Evolutionary conservation across 2,113 vertebrate genomes (phyloP), one percentile per base, ranked within the genome.

Genomic region (Corydoras maculifer): DNA sequence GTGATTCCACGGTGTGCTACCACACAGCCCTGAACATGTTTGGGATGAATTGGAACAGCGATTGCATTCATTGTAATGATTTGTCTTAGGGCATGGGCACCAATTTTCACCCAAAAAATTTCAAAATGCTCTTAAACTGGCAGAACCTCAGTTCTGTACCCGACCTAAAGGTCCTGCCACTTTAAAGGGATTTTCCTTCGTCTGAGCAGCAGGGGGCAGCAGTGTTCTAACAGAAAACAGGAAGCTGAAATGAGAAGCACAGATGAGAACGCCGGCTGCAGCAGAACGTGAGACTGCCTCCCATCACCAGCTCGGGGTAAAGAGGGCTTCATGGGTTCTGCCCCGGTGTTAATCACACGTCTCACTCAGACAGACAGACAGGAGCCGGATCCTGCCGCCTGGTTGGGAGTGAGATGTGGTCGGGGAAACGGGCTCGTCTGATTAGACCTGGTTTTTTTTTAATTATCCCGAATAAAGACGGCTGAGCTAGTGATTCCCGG

Each of bases 361-460:
- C 70, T 31, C 48, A 32, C 18, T 11, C 55, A 50, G 43, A 18
- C 70, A 65, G 70, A 55, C 62, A 31, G 3, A 55, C 76, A 73
- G 75, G 73, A 79, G 77, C 81, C 83, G 80, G 76, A 72, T 78
- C 65, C 64, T 2, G 29, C 65, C 80, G 84, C 82, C 81, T 81
- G 49, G 60, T 69, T 64, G 79, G 25, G 31, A 71, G 35, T 18
- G 29, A 71, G 61, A 58, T 14, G 9, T 9, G 62, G 49, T 69
- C 73, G 69, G 73, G n/a, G 66, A 58, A 53, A 78, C 57, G 78
- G 60, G n/a, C 29, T 59, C 58, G 55, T 55, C 35, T 72, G 25
- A 51, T n/a, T 50, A 25, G 58, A 29, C 61, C 57, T 30, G 32
- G 29, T 32, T 10, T 29, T 62, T n/a, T n/a, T n/a, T n/a, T n/a